A percentile compares a stretch with the other conserved stretches of the same genome.
These are phyloP conservation scores for Drosophila paulistorum DNA, from an alignment of 1,140 invertebrate species.

Conservation along the genomic window DNA sequence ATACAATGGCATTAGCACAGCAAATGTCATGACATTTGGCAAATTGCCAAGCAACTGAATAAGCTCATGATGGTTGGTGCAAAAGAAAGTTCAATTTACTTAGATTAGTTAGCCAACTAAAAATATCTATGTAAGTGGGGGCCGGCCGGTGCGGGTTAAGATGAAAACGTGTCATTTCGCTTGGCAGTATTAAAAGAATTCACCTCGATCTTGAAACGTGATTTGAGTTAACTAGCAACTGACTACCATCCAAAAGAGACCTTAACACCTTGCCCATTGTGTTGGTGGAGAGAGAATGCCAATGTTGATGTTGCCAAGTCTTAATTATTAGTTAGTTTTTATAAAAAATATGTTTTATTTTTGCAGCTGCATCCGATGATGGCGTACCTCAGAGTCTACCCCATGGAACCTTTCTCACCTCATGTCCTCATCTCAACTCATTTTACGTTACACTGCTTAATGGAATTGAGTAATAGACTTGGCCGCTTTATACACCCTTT, in stretches of 20 bases:
- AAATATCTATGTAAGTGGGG: slow-evolving; percentile 4
- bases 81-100: slow-evolving; percentile 37
- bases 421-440: too few species aligned
- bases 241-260: neutral
- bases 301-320: neutral
- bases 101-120: slow-evolving; percentile 11
- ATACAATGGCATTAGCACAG: slow-evolving; percentile 3
- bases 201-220: slow-evolving; percentile 82
- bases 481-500: neutral
- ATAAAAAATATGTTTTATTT: neutral
- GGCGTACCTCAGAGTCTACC: neutral
- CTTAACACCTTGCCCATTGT: slow-evolving; percentile 49
- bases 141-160: slow-evolving; percentile 2
- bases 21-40: slow-evolving; percentile 13
- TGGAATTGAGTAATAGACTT: slow-evolving; percentile 11
- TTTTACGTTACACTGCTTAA: neutral
- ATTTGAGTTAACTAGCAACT: slow-evolving; percentile 39
- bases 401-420: too few species aligned
- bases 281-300: neutral
- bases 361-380: slow-evolving; percentile 8
- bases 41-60: slow-evolving; percentile 7
- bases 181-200: slow-evolving; percentile 62
- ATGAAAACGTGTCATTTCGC: slow-evolving; percentile 62
- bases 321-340: neutral
- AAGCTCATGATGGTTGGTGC: neutral